Conservation (phyloP, 2,797 vertebrate species). For the Pithecia hirsuta region DNA sequence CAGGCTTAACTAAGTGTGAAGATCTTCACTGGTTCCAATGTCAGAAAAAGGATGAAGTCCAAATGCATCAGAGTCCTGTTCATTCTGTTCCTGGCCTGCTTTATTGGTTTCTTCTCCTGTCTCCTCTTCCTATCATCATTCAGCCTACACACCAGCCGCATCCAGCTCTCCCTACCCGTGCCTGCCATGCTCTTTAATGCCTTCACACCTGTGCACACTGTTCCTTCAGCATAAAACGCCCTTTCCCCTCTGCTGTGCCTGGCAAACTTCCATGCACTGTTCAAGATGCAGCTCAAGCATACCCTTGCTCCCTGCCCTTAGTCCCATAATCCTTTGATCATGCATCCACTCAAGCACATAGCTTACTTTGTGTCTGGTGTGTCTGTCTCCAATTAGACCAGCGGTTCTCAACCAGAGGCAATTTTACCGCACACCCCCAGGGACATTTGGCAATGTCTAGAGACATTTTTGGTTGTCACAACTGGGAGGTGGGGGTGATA, state of each 20-base stretch:
- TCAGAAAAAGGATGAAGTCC: background rate
- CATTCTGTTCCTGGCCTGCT: background rate
- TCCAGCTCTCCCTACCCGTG: background rate
- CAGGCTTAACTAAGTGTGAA: background rate
- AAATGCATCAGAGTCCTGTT: background rate
- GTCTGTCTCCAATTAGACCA: background rate
- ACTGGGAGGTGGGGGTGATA: background rate
- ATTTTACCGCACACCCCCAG: background rate
- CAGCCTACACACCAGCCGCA: background rate
- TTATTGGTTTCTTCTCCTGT: background rate
- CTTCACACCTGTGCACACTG: background rate
- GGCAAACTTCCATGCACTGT: background rate
- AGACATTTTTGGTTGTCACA: constrained; percentile 6
- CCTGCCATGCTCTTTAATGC: background rate
- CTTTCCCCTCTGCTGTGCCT: background rate
- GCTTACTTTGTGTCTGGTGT: background rate
- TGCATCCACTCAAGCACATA: background rate
- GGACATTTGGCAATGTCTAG: background rate
- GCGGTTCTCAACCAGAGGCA: background rate
- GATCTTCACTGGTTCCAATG: background rate
- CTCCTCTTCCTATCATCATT: background rate
- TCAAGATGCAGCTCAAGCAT: background rate
- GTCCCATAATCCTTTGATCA: background rate
- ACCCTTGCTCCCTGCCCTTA: background rate
- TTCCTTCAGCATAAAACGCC: background rate